Percentiles rank a stretch among this genome's conserved stretches.
Conservation (phyloP, 2,797 vertebrate species). For the Darevskia mixta region DNA sequence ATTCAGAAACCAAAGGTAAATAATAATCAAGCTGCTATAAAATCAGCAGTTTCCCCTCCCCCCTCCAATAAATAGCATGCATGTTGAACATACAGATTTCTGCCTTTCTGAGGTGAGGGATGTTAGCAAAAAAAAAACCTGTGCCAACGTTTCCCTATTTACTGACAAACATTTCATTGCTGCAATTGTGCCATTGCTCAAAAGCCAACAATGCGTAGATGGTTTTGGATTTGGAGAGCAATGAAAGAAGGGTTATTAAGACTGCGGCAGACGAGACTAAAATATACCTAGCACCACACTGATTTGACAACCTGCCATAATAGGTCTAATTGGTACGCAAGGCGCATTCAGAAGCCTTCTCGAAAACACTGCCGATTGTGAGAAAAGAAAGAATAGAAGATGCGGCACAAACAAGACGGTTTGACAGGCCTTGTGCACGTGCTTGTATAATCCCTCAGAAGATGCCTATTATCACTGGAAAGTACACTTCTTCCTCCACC, state of each 20-base stretch:
- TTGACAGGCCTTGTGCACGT: conserved; percentile 34
- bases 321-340: conserved; percentile 59
- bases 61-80: not conserved
- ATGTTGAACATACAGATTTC: not conserved
- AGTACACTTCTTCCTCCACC: conserved; percentile 11
- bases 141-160: conserved; percentile 52
- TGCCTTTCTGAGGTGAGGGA: not conserved
- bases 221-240: conserved; percentile 55
- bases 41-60: not conserved
- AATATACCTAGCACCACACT: conserved; percentile 47
- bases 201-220: conserved; percentile 58
- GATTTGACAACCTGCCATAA: conserved; percentile 64
- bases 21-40: not conserved
- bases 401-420: not conserved
- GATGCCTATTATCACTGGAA: conserved; percentile 45
- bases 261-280: conserved; percentile 31
- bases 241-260: conserved; percentile 62
- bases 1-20: not conserved
- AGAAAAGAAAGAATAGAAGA: conserved; percentile 33
- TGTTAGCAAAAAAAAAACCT: conserved; percentile 43
- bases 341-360: conserved; percentile 14
- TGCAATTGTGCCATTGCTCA: conserved; percentile 61
- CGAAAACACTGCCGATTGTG: conserved; percentile 44
- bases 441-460: conserved; percentile 24
- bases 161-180: conserved; percentile 50